Conservation (phyloP, 1,140 invertebrate genomes). For the Drosophila virilis region DNA sequence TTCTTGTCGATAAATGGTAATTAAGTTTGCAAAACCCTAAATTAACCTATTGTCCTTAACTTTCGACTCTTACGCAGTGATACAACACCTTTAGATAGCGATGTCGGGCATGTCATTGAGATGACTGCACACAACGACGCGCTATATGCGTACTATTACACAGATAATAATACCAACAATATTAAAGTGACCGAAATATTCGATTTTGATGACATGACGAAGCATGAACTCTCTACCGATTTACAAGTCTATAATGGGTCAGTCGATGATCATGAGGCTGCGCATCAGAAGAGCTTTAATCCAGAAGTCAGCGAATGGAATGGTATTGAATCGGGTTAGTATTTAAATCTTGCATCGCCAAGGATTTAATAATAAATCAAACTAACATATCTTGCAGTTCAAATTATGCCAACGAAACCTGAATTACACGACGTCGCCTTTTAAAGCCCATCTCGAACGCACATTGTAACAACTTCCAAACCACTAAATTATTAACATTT, state of each 20-base stretch:
- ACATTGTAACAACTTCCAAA: background rate
- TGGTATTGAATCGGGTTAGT: constrained; percentile 79
- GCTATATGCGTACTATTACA: constrained; percentile 95
- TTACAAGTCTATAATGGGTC: constrained; percentile 61
- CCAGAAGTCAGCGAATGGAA: constrained; percentile 78
- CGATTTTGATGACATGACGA: constrained; percentile 77
- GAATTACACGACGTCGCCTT: constrained; percentile 60
- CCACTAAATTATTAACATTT: background rate
- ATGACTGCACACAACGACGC: constrained; percentile 93
- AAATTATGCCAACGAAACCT: constrained; percentile 54
- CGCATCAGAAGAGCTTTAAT: constrained; percentile 30
- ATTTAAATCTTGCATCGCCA: background rate
- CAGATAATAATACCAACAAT: constrained; percentile 92
- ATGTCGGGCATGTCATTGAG: constrained; percentile 89
- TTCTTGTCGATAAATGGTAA: constrained; percentile 79
- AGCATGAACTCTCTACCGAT: constrained; percentile 82
- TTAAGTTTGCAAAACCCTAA: background rate
- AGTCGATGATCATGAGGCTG: constrained; percentile 47
- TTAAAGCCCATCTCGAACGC: constrained; percentile 17
- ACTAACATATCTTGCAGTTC: constrained; percentile 53
- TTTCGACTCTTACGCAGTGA: constrained; percentile 29
- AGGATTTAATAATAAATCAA: background rate
- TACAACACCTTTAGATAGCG: constrained; percentile 36
- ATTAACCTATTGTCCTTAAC: background rate
- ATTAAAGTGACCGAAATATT: constrained; percentile 95